Base-by-base conservation (phyloP, 2,113 vertebrate species). In the Trichomycterus rosablanca region DNA sequence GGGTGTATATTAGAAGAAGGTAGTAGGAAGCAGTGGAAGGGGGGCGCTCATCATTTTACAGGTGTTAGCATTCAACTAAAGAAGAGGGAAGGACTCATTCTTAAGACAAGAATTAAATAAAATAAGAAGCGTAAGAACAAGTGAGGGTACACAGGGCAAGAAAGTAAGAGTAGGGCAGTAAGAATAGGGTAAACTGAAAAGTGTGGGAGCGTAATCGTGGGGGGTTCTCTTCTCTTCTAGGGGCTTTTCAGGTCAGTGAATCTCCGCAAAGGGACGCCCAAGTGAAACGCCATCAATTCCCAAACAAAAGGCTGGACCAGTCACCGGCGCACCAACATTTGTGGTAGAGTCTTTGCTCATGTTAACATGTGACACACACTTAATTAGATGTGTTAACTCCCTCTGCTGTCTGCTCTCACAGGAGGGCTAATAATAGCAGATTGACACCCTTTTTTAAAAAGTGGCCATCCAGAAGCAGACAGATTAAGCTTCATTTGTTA, bases 241-340 rank as follows among this genome's bases (percentile, higher is more conserved):
- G 83, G 82, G 78, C 83, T 87, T 81, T 73, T 78, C 84, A 87
- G 87, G 84, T 85, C 86, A 87, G 77, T 77, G 78, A 80, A 67
- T 86, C 78, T 76, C 81, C 85, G 84, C 84, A 79, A 83, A 85
- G 87, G 82, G 80, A 89, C 54, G 73, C 74, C 73, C 57, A 80
- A 87, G 77, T 81, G 84, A 89, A 86, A 86, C 84, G 76, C 84
- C 82, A 88, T 87, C 84, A 87, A 89, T 87, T 87, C 84, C 78
- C 81, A 85, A 88, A 87, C 85, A 89, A 89, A 87, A 80, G 83
- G 75, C 78, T 83, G 83, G 83, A 85, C 86, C 80, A 82, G 71
- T 74, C 81, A 53, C 79, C 79, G 81, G 83, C 80, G 82, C 84
- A 83, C 82, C 79, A 87, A 85, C 87, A 87, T 86, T 87, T 87